A percentile compares a stretch with the other conserved stretches of the same genome.
phyloP scores from a whole-genome alignment of 1,140 invertebrate genomes.

The Nasonia longicornis region DNA sequence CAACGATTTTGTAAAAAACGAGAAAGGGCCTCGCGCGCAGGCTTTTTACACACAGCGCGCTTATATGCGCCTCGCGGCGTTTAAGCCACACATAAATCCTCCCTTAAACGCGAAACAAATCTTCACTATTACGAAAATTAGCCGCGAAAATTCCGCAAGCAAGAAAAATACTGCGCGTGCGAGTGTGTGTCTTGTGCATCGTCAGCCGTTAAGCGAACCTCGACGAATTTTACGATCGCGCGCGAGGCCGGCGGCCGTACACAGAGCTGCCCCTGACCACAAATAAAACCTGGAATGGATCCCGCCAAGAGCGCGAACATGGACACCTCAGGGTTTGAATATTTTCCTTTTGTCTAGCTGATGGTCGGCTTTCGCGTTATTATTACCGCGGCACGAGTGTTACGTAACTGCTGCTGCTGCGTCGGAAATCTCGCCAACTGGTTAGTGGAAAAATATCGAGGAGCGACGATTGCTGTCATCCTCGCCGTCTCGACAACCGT shows the following conservation, averaged over 20 bases:
- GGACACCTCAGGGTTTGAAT: not conserved
- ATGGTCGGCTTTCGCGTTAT: no score
- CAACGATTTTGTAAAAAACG: conserved; percentile 30
- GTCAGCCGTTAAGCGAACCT: conserved; percentile 28
- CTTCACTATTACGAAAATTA: conserved; percentile 36
- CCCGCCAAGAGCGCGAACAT: not conserved
- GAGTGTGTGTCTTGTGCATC: not conserved
- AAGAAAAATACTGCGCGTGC: conserved; percentile 4
- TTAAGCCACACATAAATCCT: conserved; percentile 41
- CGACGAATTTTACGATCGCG: conserved; percentile 39
- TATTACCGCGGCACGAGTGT: no score
- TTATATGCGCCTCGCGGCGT: not conserved
- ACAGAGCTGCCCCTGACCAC: not conserved
- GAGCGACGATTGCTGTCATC: no score
- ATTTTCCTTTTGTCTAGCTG: not conserved
- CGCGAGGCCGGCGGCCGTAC: not conserved
- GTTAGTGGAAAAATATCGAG: not conserved
- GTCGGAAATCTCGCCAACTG: no score
- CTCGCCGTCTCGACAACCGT: no score
- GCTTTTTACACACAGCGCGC: not conserved
- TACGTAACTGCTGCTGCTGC: no score
- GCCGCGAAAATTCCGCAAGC: conserved; percentile 31
- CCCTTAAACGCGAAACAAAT: conserved; percentile 35
- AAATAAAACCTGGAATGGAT: conserved; percentile 10
- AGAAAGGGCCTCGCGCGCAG: not conserved